Evolutionary conservation across 2,888 invertebrate genomes (phyloP).

Genomic region (Acleris emargana): DNA sequence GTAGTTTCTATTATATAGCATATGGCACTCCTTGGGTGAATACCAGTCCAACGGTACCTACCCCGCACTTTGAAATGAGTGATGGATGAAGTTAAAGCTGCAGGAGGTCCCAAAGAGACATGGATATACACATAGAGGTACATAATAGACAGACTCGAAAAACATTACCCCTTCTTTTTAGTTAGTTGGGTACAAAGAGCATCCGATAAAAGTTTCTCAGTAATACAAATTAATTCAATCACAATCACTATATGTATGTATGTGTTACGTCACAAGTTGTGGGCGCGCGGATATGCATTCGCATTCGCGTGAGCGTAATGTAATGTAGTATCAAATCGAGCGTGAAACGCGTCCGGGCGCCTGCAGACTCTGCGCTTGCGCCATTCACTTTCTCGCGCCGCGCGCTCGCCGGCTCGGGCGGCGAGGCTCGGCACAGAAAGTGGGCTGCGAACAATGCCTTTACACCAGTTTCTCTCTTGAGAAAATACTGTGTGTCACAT

Average conservation of each 20-base stretch:
- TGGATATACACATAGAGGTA: too few relatives aligned
- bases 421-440: constrained; percentile 60
- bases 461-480: constrained; percentile 74
- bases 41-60: too few relatives aligned
- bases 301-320: constrained; percentile 63
- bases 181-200: too few relatives aligned
- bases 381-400: constrained; percentile 79
- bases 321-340: constrained; percentile 66
- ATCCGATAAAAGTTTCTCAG: too few relatives aligned
- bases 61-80: too few relatives aligned
- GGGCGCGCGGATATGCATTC: constrained; percentile 43
- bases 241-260: neutral
- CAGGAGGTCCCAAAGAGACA: too few relatives aligned
- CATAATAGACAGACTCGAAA: too few relatives aligned
- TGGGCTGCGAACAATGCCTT: constrained; percentile 76
- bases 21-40: too few relatives aligned
- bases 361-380: constrained; percentile 59
- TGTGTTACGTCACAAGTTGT: constrained; percentile 43
- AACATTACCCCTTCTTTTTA: too few relatives aligned
- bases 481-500: constrained; percentile 52
- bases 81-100: too few relatives aligned
- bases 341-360: constrained; percentile 68
- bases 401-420: constrained; percentile 49
- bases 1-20: too few relatives aligned
- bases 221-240: too few relatives aligned